Evolutionary conservation across 2,113 vertebrate species (phyloP).

Genomic region (Rhinoptilus africanus): DNA sequence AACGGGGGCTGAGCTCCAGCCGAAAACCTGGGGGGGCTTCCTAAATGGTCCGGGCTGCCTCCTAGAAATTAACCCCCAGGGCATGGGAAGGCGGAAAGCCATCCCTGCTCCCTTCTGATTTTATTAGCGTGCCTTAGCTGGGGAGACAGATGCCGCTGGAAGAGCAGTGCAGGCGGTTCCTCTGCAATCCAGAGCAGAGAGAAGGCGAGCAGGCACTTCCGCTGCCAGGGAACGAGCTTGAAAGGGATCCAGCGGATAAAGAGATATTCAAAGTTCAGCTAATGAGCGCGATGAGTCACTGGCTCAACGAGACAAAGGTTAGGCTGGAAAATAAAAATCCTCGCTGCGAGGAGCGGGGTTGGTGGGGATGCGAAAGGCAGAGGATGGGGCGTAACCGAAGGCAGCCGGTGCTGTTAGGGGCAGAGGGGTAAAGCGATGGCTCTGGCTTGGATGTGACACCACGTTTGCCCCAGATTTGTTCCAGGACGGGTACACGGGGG

Average conservation of each 20-base stretch:
- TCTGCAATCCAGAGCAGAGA: conserved; percentile 26
- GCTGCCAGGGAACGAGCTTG: conserved; percentile 67
- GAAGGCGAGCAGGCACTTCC: conserved; percentile 16
- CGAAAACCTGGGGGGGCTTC: background rate
- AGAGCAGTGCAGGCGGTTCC: background rate
- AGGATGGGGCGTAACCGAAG: background rate
- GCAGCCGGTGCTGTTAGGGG: background rate
- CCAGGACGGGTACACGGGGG: background rate
- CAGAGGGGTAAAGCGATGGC: background rate
- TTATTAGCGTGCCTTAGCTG: background rate
- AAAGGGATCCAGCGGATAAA: conserved; percentile 69
- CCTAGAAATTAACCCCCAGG: background rate
- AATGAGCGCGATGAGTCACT: conserved; percentile 76
- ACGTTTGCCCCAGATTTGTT: background rate
- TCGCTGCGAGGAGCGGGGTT: conserved; percentile 18
- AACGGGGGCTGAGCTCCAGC: rapidly evolving
- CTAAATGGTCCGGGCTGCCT: background rate
- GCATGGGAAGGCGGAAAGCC: background rate
- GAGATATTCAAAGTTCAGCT: conserved; percentile 71
- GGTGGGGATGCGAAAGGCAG: conserved; percentile 5
- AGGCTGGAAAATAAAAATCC: conserved; percentile 57
- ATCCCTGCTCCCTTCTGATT: background rate
- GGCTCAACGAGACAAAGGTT: conserved; percentile 70
- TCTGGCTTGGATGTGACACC: background rate
- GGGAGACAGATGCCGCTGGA: background rate